Conservation (phyloP, 2,797 vertebrate genomes). For the Cryptoprocta ferox region DNA sequence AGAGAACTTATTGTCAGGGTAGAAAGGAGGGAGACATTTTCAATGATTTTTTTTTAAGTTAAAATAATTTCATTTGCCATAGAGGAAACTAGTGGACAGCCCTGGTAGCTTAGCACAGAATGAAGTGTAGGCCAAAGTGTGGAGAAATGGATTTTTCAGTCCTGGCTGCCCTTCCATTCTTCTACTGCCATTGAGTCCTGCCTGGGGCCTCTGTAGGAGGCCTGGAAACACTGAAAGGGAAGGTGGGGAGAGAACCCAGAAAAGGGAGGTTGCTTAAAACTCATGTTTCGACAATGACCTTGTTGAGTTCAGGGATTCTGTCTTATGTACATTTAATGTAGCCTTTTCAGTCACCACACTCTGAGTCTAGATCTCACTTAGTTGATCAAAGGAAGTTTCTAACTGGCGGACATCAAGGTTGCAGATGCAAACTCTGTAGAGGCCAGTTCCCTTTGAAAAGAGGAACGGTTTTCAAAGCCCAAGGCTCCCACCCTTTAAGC, state of each 20-base stretch:
- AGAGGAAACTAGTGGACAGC: background rate
- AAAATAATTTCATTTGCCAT: background rate
- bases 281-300: background rate
- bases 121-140: background rate
- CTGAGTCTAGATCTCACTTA: background rate
- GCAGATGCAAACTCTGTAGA: background rate
- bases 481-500: background rate
- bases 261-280: background rate
- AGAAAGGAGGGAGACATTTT: slow-evolving; percentile 12
- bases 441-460: background rate
- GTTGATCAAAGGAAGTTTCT: background rate
- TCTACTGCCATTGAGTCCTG: background rate
- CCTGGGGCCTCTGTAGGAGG: too few relatives aligned
- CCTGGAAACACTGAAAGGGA: background rate
- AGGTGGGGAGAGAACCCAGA: background rate
- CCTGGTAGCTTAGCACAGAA: background rate
- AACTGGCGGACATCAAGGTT: background rate
- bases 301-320: background rate
- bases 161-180: background rate
- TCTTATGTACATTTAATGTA: background rate
- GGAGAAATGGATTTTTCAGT: background rate
- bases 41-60: slow-evolving; percentile 48
- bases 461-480: background rate
- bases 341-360: background rate
- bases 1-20: slow-evolving; percentile 38